A percentile compares a stretch with the other conserved stretches of the same genome.
Conservation (phyloP, 2,888 invertebrate species). For the Pristionchus maxplancki region DNA sequence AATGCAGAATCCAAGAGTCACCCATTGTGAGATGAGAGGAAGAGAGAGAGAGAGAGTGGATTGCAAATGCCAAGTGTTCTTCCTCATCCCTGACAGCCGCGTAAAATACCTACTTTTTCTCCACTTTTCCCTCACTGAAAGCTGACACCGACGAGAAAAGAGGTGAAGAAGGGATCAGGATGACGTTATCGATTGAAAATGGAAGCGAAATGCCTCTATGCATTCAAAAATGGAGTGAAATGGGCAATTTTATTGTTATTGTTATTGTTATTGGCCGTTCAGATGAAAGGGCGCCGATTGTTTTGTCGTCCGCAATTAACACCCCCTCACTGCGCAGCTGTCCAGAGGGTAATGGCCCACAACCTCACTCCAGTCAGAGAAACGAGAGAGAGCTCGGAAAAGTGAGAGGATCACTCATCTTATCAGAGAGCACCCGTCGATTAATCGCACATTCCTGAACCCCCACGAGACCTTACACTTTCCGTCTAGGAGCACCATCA, state of each 20-base stretch:
- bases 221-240: too few relatives aligned
- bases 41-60: too few relatives aligned
- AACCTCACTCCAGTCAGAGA: neutral
- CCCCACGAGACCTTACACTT: neutral
- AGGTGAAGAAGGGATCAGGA: neutral
- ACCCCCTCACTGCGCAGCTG: conserved; percentile 9
- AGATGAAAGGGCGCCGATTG: neutral
- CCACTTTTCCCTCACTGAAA: neutral
- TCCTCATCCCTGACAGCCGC: conserved; percentile 7
- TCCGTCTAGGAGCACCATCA: conserved; percentile 7
- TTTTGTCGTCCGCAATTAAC: neutral
- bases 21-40: too few relatives aligned
- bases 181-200: neutral
- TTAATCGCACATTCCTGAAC: conserved; percentile 3
- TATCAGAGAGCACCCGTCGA: neutral
- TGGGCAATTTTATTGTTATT: neutral
- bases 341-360: neutral
- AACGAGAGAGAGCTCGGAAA: too few relatives aligned
- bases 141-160: neutral
- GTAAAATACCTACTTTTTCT: neutral
- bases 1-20: too few relatives aligned
- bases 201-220: too few relatives aligned
- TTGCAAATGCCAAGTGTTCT: neutral
- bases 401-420: too few relatives aligned
- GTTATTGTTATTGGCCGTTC: neutral